Base-by-base conservation (phyloP, 2,113 vertebrate genomes). In the Sinocyclocheilus maitianheensis region DNA sequence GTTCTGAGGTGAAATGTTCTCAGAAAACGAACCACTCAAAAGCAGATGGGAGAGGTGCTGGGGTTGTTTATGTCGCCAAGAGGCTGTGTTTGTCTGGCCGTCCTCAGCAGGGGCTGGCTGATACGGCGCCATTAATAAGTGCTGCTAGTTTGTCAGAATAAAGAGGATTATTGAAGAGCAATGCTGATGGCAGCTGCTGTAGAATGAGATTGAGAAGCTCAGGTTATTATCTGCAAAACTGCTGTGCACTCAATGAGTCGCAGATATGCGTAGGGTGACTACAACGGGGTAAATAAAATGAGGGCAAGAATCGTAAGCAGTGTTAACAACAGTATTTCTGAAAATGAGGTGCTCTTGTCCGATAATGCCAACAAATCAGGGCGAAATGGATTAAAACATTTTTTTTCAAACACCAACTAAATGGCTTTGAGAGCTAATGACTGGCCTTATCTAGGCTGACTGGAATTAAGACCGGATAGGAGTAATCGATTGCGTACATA, bases 131-230 rank as follows among this genome's bases (percentile, higher is more conserved):
- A 69, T 37, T 87, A 77, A 84, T 84, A 82, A 85, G 71, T 37
- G 62, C 69, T 65, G 43, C 14, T 26, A 55, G 83, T 88, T 88
- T 89, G 88, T 89, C 75, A 62, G 48, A 83, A 87, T 89, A 87
- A 93, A 94, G 91, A 87, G 88, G 93, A 93, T 94, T 94, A 92
- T 43, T 74, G 58, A 71, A 26, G 84, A 37, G 16, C 83, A 67
- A 81, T 89, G 82, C 51, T 69, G 77, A 81, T 53, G 78, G 37
- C 81, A 30, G 77, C 60, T 76, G 67, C 58, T 83, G 83, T 26
- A 72, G 63, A 82, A 37, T 62, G 75, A 24, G 60, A 81, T 71
- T 69, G 63, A 87, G 85, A 12, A n/a, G 83, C 78, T 81, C 48
- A 20, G 13, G 14, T 87, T 81, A 86, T 81, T 77, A 65, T 71